Evolutionary conservation across 2,888 invertebrate genomes (phyloP), one percentile per base, ranked within the genome.

Genomic region (Panopea generosa): DNA sequence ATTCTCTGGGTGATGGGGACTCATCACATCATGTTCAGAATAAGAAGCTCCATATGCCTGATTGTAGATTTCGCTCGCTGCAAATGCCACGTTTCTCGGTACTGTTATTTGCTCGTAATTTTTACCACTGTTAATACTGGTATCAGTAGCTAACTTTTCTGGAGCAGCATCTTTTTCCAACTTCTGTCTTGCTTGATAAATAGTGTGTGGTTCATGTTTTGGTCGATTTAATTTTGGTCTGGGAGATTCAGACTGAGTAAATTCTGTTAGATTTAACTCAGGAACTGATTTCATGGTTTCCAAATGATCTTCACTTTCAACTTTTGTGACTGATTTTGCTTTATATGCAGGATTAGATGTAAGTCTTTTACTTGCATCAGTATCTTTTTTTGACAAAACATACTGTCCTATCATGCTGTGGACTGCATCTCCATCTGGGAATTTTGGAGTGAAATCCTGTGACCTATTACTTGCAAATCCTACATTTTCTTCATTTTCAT

Each of bases 41-140:
- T 33, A 33, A 33, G 11, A 33, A 4, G 33, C 33, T 11, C 33
- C 83, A 75, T 79, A 87, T 4, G 90, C 90, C 59, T 90, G 87
- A 11, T 82, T 73, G 70, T 90, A 90, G 52, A 90, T 90, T 69
- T 90, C 88, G 77, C 87, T 84, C 16, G 87, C 77, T n/a, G 90
- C 87, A 72, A 87, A 90, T 2, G 85, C 84, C 38, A 88, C 84
- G 65, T 86, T 87, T 66, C 79, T 82, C 11, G 87, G 74, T 0
- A 89, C 79, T 29, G 79, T 77, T 1, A 86, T 74, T 66, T 87
- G 86, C 24, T 89, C 87, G 63, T 89, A 89, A 59, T 87, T 88
- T 60, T 83, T 33, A 63, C 45, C 29, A 38, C 52, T 18, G 24
- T 24, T 24, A 16, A 26, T 14, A 47, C 38, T 60, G 1, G 57